Evolutionary conservation across 1,140 invertebrate species (phyloP).

Genomic region (Aphidius ervi): DNA sequence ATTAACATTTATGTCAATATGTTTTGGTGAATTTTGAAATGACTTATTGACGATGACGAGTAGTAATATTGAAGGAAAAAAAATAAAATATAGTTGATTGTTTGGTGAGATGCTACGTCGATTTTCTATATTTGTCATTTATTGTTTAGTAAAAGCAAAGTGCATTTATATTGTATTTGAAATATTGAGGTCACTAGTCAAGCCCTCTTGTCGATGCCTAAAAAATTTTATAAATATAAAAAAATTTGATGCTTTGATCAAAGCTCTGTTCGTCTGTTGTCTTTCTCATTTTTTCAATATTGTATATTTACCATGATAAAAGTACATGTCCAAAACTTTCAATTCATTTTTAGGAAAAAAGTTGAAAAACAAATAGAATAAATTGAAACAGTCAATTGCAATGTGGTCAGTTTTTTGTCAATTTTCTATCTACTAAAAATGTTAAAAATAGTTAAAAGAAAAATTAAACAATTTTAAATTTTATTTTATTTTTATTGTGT

Average conservation of each 20-base stretch:
- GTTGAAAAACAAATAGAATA: not conserved
- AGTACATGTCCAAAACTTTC: not conserved
- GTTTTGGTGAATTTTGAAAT: too few species aligned
- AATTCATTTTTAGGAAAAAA: too few species aligned
- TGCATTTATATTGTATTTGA: slow-evolving; percentile 18
- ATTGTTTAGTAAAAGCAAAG: too few species aligned
- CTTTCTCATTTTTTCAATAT: slow-evolving; percentile 8
- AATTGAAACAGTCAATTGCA: slow-evolving; percentile 10
- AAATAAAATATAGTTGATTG: too few species aligned
- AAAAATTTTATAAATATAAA: not conserved
- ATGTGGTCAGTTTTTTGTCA: slow-evolving; percentile 1
- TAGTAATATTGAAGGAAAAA: too few species aligned
- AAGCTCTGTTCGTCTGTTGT: slow-evolving; percentile 11
- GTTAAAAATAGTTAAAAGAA: not conserved
- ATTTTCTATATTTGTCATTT: too few species aligned
- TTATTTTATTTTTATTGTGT: too few species aligned
- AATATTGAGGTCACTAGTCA: slow-evolving; percentile 28
- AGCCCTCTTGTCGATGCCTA: slow-evolving; percentile 9
- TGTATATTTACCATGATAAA: not conserved
- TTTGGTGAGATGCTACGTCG: too few species aligned
- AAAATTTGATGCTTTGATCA: slow-evolving; percentile 22
- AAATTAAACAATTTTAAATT: not conserved
- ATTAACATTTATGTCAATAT: too few species aligned
- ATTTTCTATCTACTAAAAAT: not conserved
- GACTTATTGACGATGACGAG: too few species aligned